phyloP scores from a whole-genome alignment of 2,113 vertebrate genomes.

The Corydoras sp. region DNA sequence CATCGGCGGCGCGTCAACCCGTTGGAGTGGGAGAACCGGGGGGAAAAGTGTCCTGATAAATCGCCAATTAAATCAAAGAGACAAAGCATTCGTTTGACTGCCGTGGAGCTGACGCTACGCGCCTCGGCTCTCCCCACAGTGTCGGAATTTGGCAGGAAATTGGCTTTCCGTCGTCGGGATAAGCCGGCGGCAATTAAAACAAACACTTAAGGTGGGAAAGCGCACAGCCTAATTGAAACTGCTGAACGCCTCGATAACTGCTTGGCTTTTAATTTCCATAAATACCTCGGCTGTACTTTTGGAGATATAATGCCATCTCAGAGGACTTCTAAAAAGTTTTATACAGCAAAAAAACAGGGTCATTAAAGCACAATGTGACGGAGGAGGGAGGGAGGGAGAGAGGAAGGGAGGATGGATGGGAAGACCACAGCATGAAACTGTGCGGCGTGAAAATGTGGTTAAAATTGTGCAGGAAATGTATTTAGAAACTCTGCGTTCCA shows the following conservation, averaged over 20 bases:
- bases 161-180: background rate
- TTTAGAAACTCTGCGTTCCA: too few relatives aligned
- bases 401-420: background rate
- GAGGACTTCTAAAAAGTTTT: constrained; percentile 31
- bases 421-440: background rate
- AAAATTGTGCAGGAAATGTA: too few relatives aligned
- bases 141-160: background rate
- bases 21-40: too few relatives aligned
- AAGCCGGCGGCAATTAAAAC: constrained; percentile 16
- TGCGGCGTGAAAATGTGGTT: background rate
- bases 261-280: constrained; percentile 32
- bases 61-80: constrained; percentile 7
- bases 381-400: background rate
- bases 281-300: constrained; percentile 33
- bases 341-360: constrained; percentile 1
- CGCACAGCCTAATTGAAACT: constrained; percentile 33
- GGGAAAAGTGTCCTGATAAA: background rate
- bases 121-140: background rate
- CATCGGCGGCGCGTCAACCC: background rate
- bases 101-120: background rate
- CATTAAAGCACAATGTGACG: background rate
- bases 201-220: constrained; percentile 19
- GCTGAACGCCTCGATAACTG: constrained; percentile 26
- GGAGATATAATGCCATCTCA: constrained; percentile 26
- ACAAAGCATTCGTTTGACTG: constrained; percentile 2